phyloP scores from a whole-genome alignment of 2,888 invertebrate genomes.

The Troides oblongomaculatus region DNA sequence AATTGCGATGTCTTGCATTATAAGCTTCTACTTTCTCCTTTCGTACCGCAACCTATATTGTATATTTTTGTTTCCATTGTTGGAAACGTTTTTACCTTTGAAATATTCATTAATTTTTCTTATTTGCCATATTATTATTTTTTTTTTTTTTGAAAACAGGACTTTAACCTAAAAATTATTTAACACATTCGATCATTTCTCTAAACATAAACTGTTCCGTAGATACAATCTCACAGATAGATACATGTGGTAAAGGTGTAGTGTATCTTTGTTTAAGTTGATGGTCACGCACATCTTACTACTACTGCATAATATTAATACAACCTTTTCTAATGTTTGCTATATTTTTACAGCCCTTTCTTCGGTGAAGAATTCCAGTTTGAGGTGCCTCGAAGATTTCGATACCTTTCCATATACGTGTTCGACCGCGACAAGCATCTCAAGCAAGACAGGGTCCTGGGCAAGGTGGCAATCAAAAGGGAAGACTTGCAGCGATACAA shows the following conservation, averaged over 20 bases:
- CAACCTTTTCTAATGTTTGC: not conserved
- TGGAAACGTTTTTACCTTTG: too few relatives aligned
- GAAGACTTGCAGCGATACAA: constrained; percentile 93
- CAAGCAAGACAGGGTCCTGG: constrained; percentile 91
- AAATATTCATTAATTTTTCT: not conserved
- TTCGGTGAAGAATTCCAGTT: constrained; percentile 97
- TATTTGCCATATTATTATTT: too few relatives aligned
- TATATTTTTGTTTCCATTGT: constrained; percentile 34
- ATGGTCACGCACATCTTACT: too few relatives aligned
- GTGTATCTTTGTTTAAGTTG: too few relatives aligned
- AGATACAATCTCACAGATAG: too few relatives aligned
- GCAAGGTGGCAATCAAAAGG: constrained; percentile 90
- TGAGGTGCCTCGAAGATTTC: constrained; percentile 93
- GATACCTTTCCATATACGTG: constrained; percentile 92
- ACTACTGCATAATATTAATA: not conserved
- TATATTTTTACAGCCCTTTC: constrained; percentile 85
- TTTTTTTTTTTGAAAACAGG: too few relatives aligned
- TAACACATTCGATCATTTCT: not conserved
- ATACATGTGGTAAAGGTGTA: too few relatives aligned
- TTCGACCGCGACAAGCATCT: constrained; percentile 91
- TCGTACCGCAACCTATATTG: not conserved
- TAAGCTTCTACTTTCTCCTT: constrained; percentile 29
- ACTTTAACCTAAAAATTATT: not conserved
- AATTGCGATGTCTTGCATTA: constrained; percentile 15
- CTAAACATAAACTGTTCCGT: too few relatives aligned